Percentiles rank a stretch among this genome's conserved stretches.
These are phyloP conservation scores for Xylota segnis DNA, from an alignment of 2,888 invertebrate species.

Conservation along the genomic window DNA sequence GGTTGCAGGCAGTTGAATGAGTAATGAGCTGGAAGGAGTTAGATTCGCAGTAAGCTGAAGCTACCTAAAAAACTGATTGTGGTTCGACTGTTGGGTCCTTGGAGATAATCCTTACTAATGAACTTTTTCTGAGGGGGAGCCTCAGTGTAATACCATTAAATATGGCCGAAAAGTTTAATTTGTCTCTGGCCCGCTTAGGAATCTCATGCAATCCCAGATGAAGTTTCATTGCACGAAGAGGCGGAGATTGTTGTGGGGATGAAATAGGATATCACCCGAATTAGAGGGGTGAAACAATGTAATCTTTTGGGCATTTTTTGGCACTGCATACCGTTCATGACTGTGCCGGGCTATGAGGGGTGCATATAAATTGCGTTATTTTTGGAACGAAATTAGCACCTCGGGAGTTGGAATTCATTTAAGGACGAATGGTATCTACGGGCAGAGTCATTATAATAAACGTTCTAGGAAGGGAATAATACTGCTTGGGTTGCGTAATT, in stretches of 20 bases:
- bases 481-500: slow-evolving; percentile 53
- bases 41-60: neutral
- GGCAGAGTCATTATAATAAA: slow-evolving; percentile 47
- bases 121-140: slow-evolving; percentile 55
- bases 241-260: slow-evolving; percentile 1
- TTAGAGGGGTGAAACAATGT: slow-evolving; percentile 66
- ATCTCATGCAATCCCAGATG: slow-evolving; percentile 42
- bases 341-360: slow-evolving; percentile 41
- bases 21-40: slow-evolving; percentile 51
- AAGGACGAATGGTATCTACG: slow-evolving; percentile 45
- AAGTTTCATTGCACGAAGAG: slow-evolving; percentile 26
- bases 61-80: slow-evolving; percentile 29
- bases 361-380: slow-evolving; percentile 75
- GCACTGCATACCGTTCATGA: slow-evolving; percentile 26
- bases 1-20: slow-evolving; percentile 40
- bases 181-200: slow-evolving; percentile 38
- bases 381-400: slow-evolving; percentile 70
- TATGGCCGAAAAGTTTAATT: slow-evolving; percentile 70
- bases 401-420: slow-evolving; percentile 73
- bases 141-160: slow-evolving; percentile 49
- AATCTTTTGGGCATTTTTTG: slow-evolving; percentile 54
- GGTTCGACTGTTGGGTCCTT: slow-evolving; percentile 32
- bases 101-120: slow-evolving; percentile 65
- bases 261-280: slow-evolving; percentile 43
- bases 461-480: neutral